phyloP scores from a whole-genome alignment of 2,113 vertebrate species.

The Pandion haliaetus region DNA sequence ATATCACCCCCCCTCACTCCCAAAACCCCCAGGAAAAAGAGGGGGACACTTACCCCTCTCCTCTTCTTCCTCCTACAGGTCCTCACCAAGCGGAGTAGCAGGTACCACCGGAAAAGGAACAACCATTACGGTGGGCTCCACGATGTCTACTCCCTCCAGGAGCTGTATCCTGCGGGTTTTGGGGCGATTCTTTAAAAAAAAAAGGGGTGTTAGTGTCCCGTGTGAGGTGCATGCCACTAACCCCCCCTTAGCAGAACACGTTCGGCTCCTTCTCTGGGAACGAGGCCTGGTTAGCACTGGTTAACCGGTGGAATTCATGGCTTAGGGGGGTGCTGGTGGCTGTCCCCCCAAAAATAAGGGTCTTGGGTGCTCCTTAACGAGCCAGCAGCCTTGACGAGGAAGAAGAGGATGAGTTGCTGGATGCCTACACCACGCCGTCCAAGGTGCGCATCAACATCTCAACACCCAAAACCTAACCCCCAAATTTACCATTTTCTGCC shows the following conservation, averaged over 20 bases:
- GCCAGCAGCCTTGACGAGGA: slow-evolving; percentile 80
- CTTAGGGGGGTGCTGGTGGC: not conserved
- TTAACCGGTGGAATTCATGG: not conserved
- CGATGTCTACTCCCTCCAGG: slow-evolving; percentile 78
- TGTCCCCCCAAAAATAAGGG: no score
- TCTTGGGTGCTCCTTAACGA: not conserved
- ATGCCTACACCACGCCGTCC: slow-evolving; percentile 85
- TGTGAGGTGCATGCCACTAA: not conserved
- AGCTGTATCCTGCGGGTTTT: slow-evolving; percentile 79
- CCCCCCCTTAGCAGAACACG: no score
- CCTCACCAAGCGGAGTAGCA: not conserved
- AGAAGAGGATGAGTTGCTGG: slow-evolving; percentile 84
- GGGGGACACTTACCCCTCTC: accelerated
- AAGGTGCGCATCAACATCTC: slow-evolving; percentile 68
- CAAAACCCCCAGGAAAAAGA: not conserved
- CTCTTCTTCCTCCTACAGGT: not conserved
- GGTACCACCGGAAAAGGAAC: slow-evolving; percentile 56
- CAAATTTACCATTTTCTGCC: accelerated
- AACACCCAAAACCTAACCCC: not conserved
- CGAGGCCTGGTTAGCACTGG: not conserved
- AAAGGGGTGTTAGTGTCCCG: accelerated
- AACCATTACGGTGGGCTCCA: slow-evolving; percentile 54
- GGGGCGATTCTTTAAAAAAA: not conserved
- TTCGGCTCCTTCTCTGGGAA: accelerated
- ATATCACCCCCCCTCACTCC: no score